phyloP scores from a whole-genome alignment of 2,113 vertebrate genomes.

The Piprites chloris region DNA sequence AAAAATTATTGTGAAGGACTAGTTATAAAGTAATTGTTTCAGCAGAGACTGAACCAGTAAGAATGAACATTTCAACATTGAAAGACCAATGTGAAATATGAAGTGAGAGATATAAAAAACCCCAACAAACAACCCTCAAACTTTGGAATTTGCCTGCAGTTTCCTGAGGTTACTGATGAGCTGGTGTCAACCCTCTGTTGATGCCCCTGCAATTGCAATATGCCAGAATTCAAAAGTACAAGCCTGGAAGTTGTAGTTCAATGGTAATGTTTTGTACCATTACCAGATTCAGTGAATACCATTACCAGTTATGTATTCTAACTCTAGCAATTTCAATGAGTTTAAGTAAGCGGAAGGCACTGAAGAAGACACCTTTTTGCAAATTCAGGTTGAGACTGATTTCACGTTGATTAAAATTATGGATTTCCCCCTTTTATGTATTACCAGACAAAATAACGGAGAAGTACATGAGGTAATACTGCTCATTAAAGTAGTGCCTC shows the following conservation, averaged over 20 bases:
- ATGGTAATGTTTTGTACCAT: neutral
- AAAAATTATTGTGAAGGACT: slow-evolving; percentile 43
- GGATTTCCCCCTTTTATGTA: neutral
- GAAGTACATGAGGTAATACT: neutral
- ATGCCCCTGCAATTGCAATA: neutral
- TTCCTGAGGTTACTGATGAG: neutral
- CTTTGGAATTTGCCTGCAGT: neutral
- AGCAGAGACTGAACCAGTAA: slow-evolving; percentile 3
- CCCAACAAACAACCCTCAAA: neutral
- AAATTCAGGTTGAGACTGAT: neutral
- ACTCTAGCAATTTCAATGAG: neutral
- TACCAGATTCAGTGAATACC: neutral
- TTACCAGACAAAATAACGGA: neutral
- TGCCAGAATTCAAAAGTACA: neutral
- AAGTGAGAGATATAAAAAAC: neutral
- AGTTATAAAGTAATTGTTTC: slow-evolving; percentile 51
- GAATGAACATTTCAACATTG: neutral
- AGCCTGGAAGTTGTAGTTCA: neutral
- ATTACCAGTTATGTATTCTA: neutral
- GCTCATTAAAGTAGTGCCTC: neutral
- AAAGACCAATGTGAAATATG: neutral
- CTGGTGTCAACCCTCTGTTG: neutral
- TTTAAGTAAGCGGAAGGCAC: neutral
- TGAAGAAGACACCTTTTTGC: neutral
- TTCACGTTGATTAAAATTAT: neutral